A percentile compares a stretch with the other conserved stretches of the same genome.
These are phyloP conservation scores for Drosophila watanabei DNA, from an alignment of 1,140 invertebrate genomes.

Conservation along the genomic window DNA sequence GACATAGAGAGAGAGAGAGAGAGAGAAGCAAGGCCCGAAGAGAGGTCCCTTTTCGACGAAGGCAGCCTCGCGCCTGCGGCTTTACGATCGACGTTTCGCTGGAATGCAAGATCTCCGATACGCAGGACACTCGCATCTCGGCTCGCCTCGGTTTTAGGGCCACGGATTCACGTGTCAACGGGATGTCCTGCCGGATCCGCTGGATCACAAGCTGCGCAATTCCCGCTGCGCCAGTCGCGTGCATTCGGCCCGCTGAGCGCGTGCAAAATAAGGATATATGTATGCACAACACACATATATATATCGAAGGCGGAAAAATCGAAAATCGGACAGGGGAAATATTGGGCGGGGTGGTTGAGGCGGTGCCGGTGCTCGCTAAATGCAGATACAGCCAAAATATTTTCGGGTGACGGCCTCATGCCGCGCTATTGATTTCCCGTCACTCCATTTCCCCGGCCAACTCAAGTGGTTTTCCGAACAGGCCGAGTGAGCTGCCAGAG, in stretches of 20 bases:
- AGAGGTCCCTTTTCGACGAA: constrained; percentile 51
- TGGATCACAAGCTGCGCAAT: constrained; percentile 38
- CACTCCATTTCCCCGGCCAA: constrained; percentile 33
- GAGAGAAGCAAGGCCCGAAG: background rate
- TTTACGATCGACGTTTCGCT: constrained; percentile 68
- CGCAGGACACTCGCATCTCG: constrained; percentile 6
- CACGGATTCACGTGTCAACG: constrained; percentile 21
- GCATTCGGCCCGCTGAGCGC: constrained; percentile 52
- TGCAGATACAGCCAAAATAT: constrained; percentile 18
- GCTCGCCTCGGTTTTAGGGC: constrained; percentile 6
- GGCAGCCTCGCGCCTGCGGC: constrained; percentile 56
- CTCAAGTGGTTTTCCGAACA: constrained; percentile 34
- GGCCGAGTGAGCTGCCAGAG: background rate
- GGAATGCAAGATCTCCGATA: constrained; percentile 50
- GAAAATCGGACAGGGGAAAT: constrained; percentile 6
- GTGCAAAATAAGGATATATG: constrained; percentile 28
- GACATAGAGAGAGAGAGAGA: background rate
- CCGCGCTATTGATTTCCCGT: constrained; percentile 63
- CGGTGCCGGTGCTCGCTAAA: constrained; percentile 31
- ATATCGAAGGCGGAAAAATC: constrained; percentile 29
- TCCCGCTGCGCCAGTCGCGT: constrained; percentile 64
- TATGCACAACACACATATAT: background rate
- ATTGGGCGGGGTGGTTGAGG: background rate
- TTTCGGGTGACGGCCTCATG: constrained; percentile 23
- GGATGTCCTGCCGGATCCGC: constrained; percentile 30